Conservation (phyloP, 2,113 vertebrate species). For the Brachypteracias leptosomus region DNA sequence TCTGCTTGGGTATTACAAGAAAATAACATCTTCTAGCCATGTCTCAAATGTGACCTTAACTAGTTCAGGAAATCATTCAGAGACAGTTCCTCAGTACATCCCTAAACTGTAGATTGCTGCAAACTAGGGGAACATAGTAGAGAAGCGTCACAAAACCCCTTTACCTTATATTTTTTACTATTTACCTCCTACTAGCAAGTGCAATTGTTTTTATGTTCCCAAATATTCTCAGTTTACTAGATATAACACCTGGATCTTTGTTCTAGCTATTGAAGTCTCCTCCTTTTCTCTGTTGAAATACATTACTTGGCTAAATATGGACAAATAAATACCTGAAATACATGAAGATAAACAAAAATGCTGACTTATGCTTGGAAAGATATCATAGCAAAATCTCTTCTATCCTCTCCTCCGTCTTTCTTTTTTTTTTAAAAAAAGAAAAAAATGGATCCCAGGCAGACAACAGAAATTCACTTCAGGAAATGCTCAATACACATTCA, state of each 20-base stretch:
- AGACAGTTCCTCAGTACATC: background rate
- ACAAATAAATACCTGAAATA: background rate
- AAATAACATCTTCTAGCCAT: background rate
- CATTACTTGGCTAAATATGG: background rate
- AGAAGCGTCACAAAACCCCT: background rate
- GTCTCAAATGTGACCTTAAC: background rate
- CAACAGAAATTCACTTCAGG: background rate
- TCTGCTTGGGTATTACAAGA: background rate
- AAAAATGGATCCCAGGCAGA: background rate
- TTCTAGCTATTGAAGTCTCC: background rate
- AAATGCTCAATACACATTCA: background rate
- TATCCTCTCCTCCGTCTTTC: fast-evolving
- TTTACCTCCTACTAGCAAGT: background rate
- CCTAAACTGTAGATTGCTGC: background rate
- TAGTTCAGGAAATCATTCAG: background rate
- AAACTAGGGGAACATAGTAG: background rate
- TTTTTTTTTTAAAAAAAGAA: background rate
- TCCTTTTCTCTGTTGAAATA: background rate
- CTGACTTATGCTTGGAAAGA: background rate
- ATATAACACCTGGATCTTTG: background rate
- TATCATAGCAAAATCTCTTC: background rate
- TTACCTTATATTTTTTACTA: background rate
- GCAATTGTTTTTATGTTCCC: background rate
- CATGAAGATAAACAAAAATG: background rate
- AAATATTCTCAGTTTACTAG: background rate